These are phyloP conservation scores for Shinisaurus crocodilurus DNA, from an alignment of 2,113 vertebrate species.

Conservation along the genomic window DNA sequence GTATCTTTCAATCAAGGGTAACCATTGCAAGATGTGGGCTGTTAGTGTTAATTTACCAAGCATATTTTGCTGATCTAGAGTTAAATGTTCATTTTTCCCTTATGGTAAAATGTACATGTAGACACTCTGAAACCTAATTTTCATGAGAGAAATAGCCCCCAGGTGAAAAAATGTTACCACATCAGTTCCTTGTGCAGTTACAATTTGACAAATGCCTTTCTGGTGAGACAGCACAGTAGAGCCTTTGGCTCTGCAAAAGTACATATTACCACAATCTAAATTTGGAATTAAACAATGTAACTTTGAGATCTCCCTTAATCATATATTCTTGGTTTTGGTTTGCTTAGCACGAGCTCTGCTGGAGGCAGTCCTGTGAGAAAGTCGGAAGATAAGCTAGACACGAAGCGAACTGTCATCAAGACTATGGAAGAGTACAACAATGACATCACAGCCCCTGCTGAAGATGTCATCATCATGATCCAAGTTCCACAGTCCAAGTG, in stretches of 20 bases:
- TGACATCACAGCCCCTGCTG: conserved; percentile 80
- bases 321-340: background rate
- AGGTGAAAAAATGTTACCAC: background rate
- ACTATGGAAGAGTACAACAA: conserved; percentile 88
- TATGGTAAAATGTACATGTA: background rate
- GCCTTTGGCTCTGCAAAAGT: background rate
- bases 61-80: background rate
- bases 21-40: background rate
- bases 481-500: conserved; percentile 89
- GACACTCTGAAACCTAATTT: too few relatives aligned
- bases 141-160: background rate
- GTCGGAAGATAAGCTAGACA: conserved; percentile 82
- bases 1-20: background rate
- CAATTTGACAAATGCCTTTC: background rate
- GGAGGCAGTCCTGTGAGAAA: conserved; percentile 86
- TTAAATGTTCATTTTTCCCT: background rate
- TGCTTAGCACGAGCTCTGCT: conserved; percentile 84
- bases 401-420: conserved; percentile 83
- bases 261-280: too few relatives aligned
- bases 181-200: background rate
- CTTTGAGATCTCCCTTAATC: background rate
- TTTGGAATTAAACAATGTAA: background rate
- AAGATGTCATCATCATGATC: conserved; percentile 89
- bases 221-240: background rate
- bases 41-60: background rate